Evolutionary conservation across 2,113 vertebrate species (phyloP), one percentile per base, ranked within the genome.

Genomic region (Campylomormyrus tamandua): DNA sequence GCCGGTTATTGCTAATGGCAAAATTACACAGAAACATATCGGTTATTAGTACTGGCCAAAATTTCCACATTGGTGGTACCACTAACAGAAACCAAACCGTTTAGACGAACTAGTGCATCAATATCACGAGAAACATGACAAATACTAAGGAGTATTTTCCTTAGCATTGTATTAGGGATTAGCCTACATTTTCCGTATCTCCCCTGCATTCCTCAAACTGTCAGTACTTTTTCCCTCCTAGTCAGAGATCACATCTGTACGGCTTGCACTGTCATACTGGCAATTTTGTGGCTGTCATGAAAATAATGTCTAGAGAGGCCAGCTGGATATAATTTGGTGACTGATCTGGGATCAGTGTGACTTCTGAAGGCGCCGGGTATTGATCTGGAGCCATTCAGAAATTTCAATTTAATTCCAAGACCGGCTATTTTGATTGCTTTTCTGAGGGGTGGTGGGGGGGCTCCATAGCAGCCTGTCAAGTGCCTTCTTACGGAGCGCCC

Each of bases 361-460:
- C 53, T 88, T 66, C 53, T n/a, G 87, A 62, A 52, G 56, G 56
- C 56, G 15, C 87, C 8, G 10, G 53, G 56, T 62, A 88, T 88
- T 88, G 87, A 66, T 88, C 87, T 45, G 56, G 56, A 88, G n/a
- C 87, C 56, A 50, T 66, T 66, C 39, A 45, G 31, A 42, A 88
- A 88, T 88, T 88, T 45, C 87, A 88, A 66, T 88, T 88, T 88
- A 50, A 88, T 88, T 56, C 35, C 24, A 3, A 27, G 56, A 46
- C 58, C n/a, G 87, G 87, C 87, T 27, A 53, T 87, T 88, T 88
- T 53, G 53, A 88, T 62, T 66, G 52, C 56, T 88, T 62, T 88
- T 42, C 6, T 19, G 85, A 39, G 13, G 27, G 85, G 27, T 50
- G 13, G 17, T 87, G 49, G 85, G 35, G 35, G 48, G 24, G 17